phyloP scores from a whole-genome alignment of 2,113 vertebrate genomes.

The Podiceps cristatus region DNA sequence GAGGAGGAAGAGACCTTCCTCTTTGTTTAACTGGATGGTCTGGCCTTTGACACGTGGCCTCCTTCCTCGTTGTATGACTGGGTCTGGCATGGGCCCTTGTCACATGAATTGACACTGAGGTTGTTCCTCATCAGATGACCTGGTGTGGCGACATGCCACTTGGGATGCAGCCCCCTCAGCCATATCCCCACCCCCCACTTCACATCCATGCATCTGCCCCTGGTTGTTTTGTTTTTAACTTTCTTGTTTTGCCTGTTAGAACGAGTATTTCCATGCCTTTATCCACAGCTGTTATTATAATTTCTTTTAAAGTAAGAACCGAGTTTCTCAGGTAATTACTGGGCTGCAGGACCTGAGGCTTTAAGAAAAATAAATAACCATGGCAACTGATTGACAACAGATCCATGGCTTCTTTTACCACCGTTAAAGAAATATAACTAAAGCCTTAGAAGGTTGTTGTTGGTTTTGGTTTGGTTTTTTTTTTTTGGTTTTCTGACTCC shows the following conservation, averaged over 20 bases:
- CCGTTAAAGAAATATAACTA: not conserved
- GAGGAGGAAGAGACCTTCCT: not conserved
- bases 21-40: fast-evolving
- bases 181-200: fast-evolving
- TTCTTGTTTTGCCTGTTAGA: not conserved
- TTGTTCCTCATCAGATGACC: not conserved
- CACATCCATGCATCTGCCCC: not conserved
- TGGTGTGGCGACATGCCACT: not conserved
- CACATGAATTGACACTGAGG: not conserved
- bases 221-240: not conserved
- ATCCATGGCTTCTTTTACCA: not conserved
- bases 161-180: not conserved
- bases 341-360: not conserved
- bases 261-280: not conserved
- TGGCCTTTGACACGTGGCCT: not conserved
- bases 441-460: not conserved
- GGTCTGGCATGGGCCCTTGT: not conserved
- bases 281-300: not conserved
- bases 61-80: not conserved
- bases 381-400: not conserved
- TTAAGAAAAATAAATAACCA: conserved; percentile 19
- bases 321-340: not conserved
- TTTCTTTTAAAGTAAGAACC: not conserved
- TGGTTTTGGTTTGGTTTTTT: not conserved
- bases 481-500: not conserved